phyloP scores from a whole-genome alignment of 2,113 vertebrate genomes.

The Catagonus wagneri region DNA sequence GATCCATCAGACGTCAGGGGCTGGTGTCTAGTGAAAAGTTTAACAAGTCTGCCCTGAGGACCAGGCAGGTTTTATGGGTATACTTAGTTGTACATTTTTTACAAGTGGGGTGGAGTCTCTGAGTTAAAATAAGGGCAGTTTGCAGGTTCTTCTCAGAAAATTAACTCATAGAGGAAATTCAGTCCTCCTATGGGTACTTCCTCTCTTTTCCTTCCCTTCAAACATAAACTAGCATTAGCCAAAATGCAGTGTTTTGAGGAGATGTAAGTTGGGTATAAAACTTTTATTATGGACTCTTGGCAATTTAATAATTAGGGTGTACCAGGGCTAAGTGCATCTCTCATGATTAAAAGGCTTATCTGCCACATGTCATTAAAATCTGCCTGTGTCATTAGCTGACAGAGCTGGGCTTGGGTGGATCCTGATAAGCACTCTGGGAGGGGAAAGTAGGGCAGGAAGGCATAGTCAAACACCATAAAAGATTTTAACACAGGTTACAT shows the following conservation, averaged over 20 bases:
- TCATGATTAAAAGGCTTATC: constrained; percentile 29
- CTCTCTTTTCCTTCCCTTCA: neutral
- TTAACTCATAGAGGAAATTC: constrained; percentile 3
- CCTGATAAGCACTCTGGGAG: constrained; percentile 28
- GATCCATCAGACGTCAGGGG: neutral
- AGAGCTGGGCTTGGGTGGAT: neutral
- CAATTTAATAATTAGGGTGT: neutral
- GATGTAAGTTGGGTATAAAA: neutral
- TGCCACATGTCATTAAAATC: constrained; percentile 43
- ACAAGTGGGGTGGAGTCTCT: constrained; percentile 4
- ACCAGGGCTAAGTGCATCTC: constrained; percentile 6
- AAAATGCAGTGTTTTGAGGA: neutral
- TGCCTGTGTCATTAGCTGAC: constrained; percentile 35
- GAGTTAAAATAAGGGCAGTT: constrained; percentile 25
- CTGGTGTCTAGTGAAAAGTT: neutral
- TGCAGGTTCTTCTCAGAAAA: constrained; percentile 32
- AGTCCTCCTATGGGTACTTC: neutral
- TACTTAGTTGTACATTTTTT: constrained; percentile 35
- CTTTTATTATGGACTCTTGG: neutral
- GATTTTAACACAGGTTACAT: neutral
- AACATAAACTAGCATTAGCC: neutral
- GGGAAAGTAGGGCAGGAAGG: neutral
- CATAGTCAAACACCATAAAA: constrained; percentile 48
- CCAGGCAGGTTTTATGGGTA: constrained; percentile 43
- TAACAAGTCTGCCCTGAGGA: neutral